Percentiles rank a stretch among this genome's conserved stretches.
phyloP scores from a whole-genome alignment of 2,113 vertebrate species.

The Cyanoderma ruficeps region DNA sequence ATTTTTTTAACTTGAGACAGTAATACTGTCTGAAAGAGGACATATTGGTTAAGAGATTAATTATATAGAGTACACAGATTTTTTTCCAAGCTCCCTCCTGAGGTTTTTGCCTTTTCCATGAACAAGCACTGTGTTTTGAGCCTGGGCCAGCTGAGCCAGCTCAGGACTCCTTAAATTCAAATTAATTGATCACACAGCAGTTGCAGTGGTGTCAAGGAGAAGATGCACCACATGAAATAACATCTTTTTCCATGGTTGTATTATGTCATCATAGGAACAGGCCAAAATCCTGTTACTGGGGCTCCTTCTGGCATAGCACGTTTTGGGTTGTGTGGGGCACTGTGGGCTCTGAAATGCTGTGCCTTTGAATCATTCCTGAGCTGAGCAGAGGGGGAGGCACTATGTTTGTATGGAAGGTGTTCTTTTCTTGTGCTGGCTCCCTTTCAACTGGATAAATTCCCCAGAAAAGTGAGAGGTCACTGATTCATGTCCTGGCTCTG shows the following conservation, averaged over 20 bases:
- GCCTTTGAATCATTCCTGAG: background rate
- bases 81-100: background rate
- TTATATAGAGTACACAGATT: background rate
- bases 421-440: background rate
- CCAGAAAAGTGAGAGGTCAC: background rate
- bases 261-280: background rate
- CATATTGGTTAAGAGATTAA: background rate
- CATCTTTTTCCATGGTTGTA: background rate
- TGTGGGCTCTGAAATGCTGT: background rate
- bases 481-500: fast-evolving
- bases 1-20: background rate
- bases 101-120: background rate
- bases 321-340: background rate
- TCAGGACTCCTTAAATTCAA: background rate
- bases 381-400: background rate
- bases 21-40: background rate
- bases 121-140: background rate
- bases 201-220: background rate
- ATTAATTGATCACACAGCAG: background rate
- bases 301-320: background rate
- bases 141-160: background rate
- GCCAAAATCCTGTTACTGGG: background rate
- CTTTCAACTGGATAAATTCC: background rate
- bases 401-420: background rate
- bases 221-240: background rate